Base-by-base conservation (phyloP, 1,140 invertebrate species). In the Plodia interpunctella region DNA sequence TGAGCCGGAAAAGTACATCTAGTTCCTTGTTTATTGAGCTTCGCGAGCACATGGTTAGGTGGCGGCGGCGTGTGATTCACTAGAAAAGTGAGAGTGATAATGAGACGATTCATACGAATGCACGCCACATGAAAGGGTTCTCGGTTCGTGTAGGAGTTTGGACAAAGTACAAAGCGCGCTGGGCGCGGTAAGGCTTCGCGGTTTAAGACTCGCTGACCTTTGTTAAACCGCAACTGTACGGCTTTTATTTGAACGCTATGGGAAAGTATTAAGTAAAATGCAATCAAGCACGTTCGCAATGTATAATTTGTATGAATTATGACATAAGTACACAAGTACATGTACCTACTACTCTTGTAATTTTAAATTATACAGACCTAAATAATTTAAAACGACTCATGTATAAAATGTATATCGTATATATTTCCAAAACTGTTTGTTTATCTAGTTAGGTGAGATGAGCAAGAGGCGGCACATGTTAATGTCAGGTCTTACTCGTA, bases 111-210 rank as follows among this genome's bases (percentile, higher is more conserved):
- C 20, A 25, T 53, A 20, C 25, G 51, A 53, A 53, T 53, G 51
- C 51, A 53, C 51, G n/a, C 20, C 2, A 44, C n/a, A 44, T 44
- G 15, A 13, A 44, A 2, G 5, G 38, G 32, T 13, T 35, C 9
- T 35, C 21, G 21, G 9, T 35, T 51, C 49, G 49, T 5, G 9
- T 20, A 51, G 18, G 18, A 8, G 17, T 20, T 51, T 20, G 49
- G n/a, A n/a, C n/a, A 11, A 5, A 21, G 4, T 25, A 17, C 2
- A n/a, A 2, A 9, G 13, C 11, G 13, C 20, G 49, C 19, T 28
- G 25, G 38, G 35, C 49, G 49, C 20, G 19, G 58, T 65, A 65
- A 56, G 70, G 64, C 61, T 73, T 73, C 67, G 67, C 52, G 65
- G 63, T 67, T 73, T 67, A 53, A 55, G 53, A n/a, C 53, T 57